Evolutionary conservation across 2,797 vertebrate genomes (phyloP).

Genomic region (Pelochelys cantorii): DNA sequence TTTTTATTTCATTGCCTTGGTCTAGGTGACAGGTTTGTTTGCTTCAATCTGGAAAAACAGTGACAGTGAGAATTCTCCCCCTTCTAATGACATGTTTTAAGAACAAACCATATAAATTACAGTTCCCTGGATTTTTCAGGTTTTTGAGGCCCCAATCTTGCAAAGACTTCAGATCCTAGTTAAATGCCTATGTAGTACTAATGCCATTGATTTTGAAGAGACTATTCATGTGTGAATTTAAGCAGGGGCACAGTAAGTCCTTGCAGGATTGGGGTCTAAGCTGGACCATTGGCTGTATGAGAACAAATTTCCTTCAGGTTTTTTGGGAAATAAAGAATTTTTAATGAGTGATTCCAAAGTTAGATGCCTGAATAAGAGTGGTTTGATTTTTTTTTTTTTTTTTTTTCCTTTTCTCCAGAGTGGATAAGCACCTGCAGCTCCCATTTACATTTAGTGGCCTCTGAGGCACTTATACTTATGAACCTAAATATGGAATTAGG

Average conservation of each 20-base stretch:
- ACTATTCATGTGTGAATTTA: not conserved
- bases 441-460: not conserved
- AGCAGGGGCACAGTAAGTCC: not conserved
- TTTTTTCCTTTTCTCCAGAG: not conserved
- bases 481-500: not conserved
- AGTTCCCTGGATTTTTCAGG: not conserved
- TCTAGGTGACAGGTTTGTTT: not conserved
- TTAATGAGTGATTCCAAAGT: not conserved
- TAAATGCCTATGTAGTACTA: not conserved
- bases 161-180: not conserved
- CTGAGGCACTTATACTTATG: accelerated
- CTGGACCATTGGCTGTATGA: not conserved
- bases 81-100: not conserved
- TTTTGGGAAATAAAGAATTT: not conserved
- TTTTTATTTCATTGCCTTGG: not conserved
- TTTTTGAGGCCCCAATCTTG: not conserved
- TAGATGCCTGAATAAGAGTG: not conserved
- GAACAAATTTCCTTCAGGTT: not conserved
- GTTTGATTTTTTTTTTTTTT: no score
- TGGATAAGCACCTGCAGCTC: accelerated
- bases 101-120: not conserved
- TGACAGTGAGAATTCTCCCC: not conserved
- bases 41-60: not conserved
- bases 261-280: not conserved
- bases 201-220: not conserved